phyloP scores from a whole-genome alignment of 2,888 invertebrate genomes.

The Unio delphinus region DNA sequence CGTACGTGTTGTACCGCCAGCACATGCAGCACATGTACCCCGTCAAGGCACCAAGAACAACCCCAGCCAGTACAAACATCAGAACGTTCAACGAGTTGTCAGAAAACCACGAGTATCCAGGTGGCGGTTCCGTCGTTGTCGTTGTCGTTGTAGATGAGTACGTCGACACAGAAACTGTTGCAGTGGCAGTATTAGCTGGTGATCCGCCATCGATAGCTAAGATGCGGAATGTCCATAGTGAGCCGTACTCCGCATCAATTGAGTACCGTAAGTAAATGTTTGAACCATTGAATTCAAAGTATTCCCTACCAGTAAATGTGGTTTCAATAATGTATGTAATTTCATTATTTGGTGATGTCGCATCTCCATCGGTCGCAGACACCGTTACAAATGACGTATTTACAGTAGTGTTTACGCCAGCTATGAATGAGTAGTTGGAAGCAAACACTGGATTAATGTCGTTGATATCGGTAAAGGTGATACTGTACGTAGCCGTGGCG shows the following conservation, averaged over 20 bases:
- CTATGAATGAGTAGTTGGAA: slow-evolving; percentile 1
- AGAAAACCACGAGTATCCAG: slow-evolving; percentile 12
- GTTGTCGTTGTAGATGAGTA: slow-evolving; percentile 22
- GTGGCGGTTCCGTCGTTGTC: slow-evolving; percentile 15
- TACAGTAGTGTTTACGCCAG: slow-evolving; percentile 8
- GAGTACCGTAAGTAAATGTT: slow-evolving; percentile 6
- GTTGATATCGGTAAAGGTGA: slow-evolving; percentile 22
- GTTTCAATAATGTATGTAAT: slow-evolving; percentile 11
- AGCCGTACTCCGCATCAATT: slow-evolving; percentile 17
- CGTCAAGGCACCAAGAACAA: slow-evolving; percentile 9
- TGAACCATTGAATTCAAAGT: slow-evolving; percentile 13
- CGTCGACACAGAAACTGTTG: slow-evolving; percentile 14
- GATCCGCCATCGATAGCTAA: slow-evolving; percentile 23
- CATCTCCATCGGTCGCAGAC: slow-evolving; percentile 17
- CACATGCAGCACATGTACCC: slow-evolving; percentile 25
- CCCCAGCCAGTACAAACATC: slow-evolving; percentile 5
- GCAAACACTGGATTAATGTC: slow-evolving; percentile 22
- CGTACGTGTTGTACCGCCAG: slow-evolving; percentile 33
- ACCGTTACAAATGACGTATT: slow-evolving; percentile 12
- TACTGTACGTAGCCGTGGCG: slow-evolving; percentile 17
- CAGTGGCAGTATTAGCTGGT: slow-evolving; percentile 17
- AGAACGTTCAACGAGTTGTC: slow-evolving; percentile 7
- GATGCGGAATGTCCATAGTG: slow-evolving; percentile 12
- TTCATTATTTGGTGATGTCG: slow-evolving; percentile 21
- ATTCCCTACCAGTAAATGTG: slow-evolving; percentile 2